These are phyloP conservation scores for Colaptes auratus DNA, from an alignment of 2,113 vertebrate species.

Conservation along the genomic window DNA sequence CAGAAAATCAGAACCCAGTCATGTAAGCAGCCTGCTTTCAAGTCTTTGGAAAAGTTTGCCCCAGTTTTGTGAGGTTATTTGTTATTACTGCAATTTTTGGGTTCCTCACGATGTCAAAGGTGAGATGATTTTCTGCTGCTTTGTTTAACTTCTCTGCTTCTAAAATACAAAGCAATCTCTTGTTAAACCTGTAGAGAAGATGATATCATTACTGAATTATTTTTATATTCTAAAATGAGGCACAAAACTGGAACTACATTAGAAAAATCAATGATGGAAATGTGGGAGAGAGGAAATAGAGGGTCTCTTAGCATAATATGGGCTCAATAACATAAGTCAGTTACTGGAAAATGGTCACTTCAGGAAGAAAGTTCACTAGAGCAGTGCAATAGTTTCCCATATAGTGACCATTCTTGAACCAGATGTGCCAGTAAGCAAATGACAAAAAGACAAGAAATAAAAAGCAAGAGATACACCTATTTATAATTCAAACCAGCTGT, in stretches of 20 bases:
- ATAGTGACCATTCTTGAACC: background rate
- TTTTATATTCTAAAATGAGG: slow-evolving; percentile 20
- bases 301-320: background rate
- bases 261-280: slow-evolving; percentile 54
- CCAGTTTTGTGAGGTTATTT: background rate
- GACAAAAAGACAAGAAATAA: background rate
- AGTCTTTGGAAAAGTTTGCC: background rate
- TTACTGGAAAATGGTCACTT: slow-evolving; percentile 30
- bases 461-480: slow-evolving; percentile 18
- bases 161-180: background rate
- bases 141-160: background rate
- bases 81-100: background rate
- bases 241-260: slow-evolving; percentile 1
- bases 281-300: slow-evolving; percentile 2
- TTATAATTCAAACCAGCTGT: slow-evolving; percentile 43
- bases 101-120: background rate
- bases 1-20: background rate
- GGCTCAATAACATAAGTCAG: background rate
- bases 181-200: background rate
- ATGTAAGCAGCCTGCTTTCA: background rate
- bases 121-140: background rate
- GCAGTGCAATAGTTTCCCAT: slow-evolving; percentile 6
- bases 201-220: background rate
- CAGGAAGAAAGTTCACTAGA: background rate
- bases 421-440: slow-evolving; percentile 22